phyloP scores from a whole-genome alignment of 1,140 invertebrate species.

The Drosophila obscura region DNA sequence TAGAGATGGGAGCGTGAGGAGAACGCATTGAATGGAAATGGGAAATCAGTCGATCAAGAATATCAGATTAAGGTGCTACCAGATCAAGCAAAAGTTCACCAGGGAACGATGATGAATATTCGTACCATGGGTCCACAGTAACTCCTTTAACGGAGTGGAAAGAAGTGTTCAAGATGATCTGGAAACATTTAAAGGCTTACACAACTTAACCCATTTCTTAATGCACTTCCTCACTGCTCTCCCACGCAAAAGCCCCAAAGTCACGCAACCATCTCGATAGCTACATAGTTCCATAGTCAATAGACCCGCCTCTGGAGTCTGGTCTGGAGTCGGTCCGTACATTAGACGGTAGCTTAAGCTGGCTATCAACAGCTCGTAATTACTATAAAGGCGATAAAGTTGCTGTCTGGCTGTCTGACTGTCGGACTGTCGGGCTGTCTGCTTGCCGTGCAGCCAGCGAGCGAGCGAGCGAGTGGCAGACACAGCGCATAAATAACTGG shows the following conservation, averaged over 20 bases:
- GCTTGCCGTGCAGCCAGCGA: slow-evolving; percentile 11
- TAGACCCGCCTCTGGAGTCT: slow-evolving; percentile 23
- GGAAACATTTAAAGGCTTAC: neutral
- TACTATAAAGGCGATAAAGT: slow-evolving; percentile 77
- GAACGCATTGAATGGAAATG: neutral
- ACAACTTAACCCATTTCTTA: neutral
- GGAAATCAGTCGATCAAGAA: no score
- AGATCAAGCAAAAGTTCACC: no score
- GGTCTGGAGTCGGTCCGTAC: slow-evolving; percentile 17
- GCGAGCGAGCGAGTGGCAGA: neutral
- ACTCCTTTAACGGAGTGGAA: no score
- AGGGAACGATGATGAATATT: no score
- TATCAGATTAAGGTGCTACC: no score
- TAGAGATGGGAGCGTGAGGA: slow-evolving; percentile 51
- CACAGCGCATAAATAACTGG: slow-evolving; percentile 65
- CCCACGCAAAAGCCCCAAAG: slow-evolving; percentile 30
- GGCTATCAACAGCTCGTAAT: slow-evolving; percentile 79
- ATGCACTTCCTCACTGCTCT: neutral
- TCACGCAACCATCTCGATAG: slow-evolving; percentile 63
- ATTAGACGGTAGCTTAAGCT: slow-evolving; percentile 73
- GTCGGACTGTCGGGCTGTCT: slow-evolving; percentile 5
- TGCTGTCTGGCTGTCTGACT: slow-evolving; percentile 32
- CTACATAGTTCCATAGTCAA: slow-evolving; percentile 6
- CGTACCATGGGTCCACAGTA: no score
- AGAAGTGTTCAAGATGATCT: no score